A percentile compares a stretch with the other conserved stretches of the same genome.
These are phyloP conservation scores for Castor canadensis DNA, from an alignment of 2,113 vertebrate genomes.

Conservation along the genomic window DNA sequence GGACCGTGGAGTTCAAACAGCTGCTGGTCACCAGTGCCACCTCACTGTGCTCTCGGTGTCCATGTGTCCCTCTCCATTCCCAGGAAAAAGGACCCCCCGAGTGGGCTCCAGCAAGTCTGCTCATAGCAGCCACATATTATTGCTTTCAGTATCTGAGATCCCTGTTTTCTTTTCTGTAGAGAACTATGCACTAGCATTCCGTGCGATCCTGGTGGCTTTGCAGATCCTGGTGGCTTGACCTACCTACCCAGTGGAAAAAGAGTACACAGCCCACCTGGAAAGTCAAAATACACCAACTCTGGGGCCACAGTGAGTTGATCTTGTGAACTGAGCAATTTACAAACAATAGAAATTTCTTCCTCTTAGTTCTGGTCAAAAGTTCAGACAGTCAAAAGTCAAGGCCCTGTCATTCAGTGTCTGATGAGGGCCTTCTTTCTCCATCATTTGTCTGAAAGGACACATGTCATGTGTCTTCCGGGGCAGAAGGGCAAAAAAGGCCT, in stretches of 20 bases:
- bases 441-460: neutral
- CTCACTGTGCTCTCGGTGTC: neutral
- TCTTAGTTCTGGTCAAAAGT: neutral
- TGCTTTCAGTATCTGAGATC: neutral
- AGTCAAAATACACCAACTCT: neutral
- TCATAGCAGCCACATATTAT: neutral
- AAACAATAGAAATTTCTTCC: neutral
- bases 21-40: too few relatives aligned
- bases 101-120: too few relatives aligned
- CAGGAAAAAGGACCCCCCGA: neutral
- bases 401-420: neutral
- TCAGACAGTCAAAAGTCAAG: neutral
- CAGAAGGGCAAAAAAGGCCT: neutral
- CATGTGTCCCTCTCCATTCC: neutral
- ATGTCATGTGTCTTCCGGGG: neutral
- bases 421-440: neutral
- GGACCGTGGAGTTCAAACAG: neutral
- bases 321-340: neutral
- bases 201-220: neutral
- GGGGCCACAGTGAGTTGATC: neutral
- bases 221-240: neutral
- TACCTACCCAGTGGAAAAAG: neutral
- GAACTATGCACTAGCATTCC: neutral
- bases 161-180: neutral
- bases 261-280: too few relatives aligned